Percentiles rank a stretch among this genome's conserved stretches.
phyloP scores from a whole-genome alignment of 2,797 vertebrate genomes.

The Cephalopachus bancanus region DNA sequence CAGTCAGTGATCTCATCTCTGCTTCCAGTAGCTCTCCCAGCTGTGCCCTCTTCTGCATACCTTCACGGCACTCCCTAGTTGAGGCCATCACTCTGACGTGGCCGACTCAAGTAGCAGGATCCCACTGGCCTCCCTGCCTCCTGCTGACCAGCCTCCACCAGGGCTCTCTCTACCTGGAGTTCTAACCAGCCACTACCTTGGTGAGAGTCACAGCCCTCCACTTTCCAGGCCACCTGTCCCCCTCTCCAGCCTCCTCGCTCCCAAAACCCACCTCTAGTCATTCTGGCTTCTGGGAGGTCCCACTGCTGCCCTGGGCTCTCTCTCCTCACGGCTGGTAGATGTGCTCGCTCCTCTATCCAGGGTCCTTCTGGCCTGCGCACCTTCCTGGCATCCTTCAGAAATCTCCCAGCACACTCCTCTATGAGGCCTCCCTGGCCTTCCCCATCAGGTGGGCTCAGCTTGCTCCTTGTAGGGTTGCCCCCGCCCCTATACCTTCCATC shows the following conservation, averaged over 20 bases:
- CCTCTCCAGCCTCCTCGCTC: neutral
- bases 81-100: neutral
- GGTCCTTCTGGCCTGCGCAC: neutral
- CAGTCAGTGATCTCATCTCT: neutral
- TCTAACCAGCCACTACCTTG: neutral
- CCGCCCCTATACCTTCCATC: neutral
- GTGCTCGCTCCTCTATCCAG: neutral
- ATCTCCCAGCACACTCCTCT: neutral
- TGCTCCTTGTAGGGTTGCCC: neutral
- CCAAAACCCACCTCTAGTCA: neutral
- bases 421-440: no score
- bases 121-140: neutral
- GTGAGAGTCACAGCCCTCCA: fast-evolving
- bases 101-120: neutral
- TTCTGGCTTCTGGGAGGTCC: no score
- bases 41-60: neutral
- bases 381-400: neutral
- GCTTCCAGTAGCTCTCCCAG: neutral
- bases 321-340: neutral
- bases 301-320: neutral
- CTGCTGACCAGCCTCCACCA: neutral
- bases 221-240: neutral
- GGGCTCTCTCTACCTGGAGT: neutral
- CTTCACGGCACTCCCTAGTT: neutral
- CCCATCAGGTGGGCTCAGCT: neutral